Percentiles rank a stretch among this genome's conserved stretches.
Evolutionary conservation across 2,797 vertebrate genomes (phyloP).

Genomic region (Atherinosoma microstoma): DNA sequence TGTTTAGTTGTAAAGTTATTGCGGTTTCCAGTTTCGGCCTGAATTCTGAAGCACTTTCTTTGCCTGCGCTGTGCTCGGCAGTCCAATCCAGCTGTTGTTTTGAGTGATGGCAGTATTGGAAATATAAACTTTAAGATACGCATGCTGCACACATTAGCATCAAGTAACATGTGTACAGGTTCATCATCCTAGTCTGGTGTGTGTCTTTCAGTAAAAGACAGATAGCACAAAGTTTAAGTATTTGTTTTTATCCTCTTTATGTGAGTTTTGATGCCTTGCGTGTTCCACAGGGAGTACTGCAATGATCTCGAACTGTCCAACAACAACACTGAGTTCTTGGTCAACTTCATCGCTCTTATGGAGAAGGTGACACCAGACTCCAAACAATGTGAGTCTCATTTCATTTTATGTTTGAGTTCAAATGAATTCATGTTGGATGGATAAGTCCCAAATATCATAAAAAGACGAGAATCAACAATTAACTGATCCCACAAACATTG

Average conservation of each 20-base stretch:
- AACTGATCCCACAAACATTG: no score
- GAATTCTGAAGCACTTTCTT: constrained; percentile 27
- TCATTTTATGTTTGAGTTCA: not conserved
- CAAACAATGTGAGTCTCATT: constrained; percentile 92
- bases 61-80: constrained; percentile 34
- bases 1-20: constrained; percentile 13
- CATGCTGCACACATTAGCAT: constrained; percentile 53
- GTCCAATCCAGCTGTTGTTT: constrained; percentile 31
- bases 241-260: constrained; percentile 24
- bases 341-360: constrained; percentile 99
- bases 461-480: no score
- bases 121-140: constrained; percentile 21
- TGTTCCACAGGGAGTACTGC: constrained; percentile 94
- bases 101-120: constrained; percentile 32
- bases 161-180: constrained; percentile 19
- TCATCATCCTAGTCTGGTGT: constrained; percentile 27
- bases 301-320: constrained; percentile 96
- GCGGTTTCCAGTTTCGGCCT: constrained; percentile 22
- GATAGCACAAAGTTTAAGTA: constrained; percentile 14
- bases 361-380: constrained; percentile 99
- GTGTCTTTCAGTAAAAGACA: constrained; percentile 12
- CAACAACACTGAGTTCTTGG: constrained; percentile 99
- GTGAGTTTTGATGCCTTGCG: constrained; percentile 19
- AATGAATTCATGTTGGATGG: not conserved
- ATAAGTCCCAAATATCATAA: not conserved